Conservation (phyloP, 1,140 invertebrate genomes). For the Helicoverpa armigera region DNA sequence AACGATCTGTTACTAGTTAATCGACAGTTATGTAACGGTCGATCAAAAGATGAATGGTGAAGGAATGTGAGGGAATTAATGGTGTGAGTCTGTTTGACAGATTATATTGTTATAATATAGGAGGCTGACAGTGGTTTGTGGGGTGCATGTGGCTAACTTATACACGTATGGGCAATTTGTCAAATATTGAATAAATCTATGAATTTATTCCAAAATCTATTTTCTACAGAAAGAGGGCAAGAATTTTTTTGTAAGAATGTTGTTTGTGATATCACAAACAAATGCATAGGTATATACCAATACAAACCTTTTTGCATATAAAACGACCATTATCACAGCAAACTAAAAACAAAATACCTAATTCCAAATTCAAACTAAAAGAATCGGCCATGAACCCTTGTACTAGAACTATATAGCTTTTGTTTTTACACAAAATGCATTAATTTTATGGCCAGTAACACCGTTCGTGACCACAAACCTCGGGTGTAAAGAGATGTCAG, state of each 20-base stretch:
- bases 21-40: not conserved
- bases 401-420: not conserved
- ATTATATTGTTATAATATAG: not conserved
- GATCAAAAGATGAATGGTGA: slow-evolving; percentile 1
- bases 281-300: no score
- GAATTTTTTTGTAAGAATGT: no score
- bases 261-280: no score
- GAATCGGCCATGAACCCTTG: slow-evolving; percentile 5
- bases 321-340: not conserved
- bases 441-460: slow-evolving; percentile 6
- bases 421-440: slow-evolving; percentile 36
- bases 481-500: slow-evolving; percentile 43
- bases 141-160: no score
- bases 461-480: slow-evolving; percentile 30
- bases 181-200: no score
- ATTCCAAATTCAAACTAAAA: not conserved
- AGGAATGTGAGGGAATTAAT: not conserved
- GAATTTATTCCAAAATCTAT: no score
- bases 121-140: not conserved
- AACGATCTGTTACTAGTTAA: not conserved
- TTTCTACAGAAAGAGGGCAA: no score
- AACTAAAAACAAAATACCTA: not conserved
- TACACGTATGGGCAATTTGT: no score
- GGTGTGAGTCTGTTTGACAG: not conserved
- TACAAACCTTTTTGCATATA: no score